Evolutionary conservation across 2,797 vertebrate genomes (phyloP).

Genomic region (Gymnoscopelus braueri): DNA sequence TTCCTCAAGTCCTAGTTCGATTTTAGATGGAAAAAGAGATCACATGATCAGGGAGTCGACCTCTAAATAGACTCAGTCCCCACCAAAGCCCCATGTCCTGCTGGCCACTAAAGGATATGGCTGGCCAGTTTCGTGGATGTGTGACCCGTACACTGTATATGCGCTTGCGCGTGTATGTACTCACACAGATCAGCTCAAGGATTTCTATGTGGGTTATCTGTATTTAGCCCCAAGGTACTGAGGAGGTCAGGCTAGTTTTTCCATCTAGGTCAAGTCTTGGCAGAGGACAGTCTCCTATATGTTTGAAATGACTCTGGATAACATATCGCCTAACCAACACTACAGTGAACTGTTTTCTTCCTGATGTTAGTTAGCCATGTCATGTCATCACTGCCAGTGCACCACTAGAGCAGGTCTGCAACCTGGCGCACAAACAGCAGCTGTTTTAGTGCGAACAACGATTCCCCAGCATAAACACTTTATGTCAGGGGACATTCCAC

Average conservation of each 20-base stretch:
- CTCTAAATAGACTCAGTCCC: neutral
- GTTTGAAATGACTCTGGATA: neutral
- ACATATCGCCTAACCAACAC: constrained; percentile 6
- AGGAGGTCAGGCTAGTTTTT: constrained; percentile 32
- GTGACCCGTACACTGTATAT: neutral
- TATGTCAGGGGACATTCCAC: constrained; percentile 22
- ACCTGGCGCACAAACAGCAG: neutral
- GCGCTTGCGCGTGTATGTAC: neutral
- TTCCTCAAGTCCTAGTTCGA: neutral
- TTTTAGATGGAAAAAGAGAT: neutral
- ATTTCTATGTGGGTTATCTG: constrained; percentile 53
- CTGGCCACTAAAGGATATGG: neutral
- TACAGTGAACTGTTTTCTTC: constrained; percentile 24
- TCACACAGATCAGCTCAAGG: constrained; percentile 41
- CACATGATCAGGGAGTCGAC: neutral
- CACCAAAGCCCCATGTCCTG: neutral
- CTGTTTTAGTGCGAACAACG: neutral
- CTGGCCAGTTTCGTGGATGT: neutral
- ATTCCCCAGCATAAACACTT: constrained; percentile 12
- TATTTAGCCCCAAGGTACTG: constrained; percentile 48
- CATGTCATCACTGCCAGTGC: neutral
- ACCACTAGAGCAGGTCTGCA: constrained; percentile 11
- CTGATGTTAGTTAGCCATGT: constrained; percentile 15
- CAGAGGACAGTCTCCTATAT: constrained; percentile 23
- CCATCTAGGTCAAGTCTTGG: constrained; percentile 31